phyloP scores from a whole-genome alignment of 2,888 invertebrate genomes.

The Sphinx pinastri region DNA sequence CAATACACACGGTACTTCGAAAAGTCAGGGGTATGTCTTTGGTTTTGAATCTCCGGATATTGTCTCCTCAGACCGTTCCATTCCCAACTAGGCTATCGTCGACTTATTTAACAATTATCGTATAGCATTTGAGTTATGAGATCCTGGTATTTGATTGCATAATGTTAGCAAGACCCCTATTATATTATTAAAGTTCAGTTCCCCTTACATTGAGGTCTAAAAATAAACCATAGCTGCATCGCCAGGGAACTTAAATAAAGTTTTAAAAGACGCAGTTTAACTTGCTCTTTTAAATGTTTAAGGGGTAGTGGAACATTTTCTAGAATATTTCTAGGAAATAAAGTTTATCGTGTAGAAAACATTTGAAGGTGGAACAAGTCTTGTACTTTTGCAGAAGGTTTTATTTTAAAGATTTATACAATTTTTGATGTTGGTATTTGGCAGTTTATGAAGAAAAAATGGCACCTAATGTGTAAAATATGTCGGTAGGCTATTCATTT shows the following conservation, averaged over 20 bases:
- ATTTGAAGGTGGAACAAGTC: not conserved
- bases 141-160: not conserved
- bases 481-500: no score
- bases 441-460: not conserved
- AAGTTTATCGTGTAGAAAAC: conserved; percentile 4
- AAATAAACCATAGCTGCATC: conserved; percentile 34
- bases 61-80: no score
- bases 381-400: not conserved
- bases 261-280: conserved; percentile 44
- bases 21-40: no score
- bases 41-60: no score
- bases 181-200: conserved; percentile 1
- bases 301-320: conserved; percentile 35
- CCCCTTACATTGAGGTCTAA: conserved; percentile 33
- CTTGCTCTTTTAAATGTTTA: conserved; percentile 44
- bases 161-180: not conserved
- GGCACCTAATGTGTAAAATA: no score
- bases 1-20: no score
- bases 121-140: no score
- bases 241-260: conserved; percentile 33
- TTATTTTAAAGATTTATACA: not conserved
- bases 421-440: not conserved
- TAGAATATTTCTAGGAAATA: conserved; percentile 38
- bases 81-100: no score
- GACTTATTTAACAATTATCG: no score